phyloP scores from a whole-genome alignment of 1,140 invertebrate species.

The Nymphalis io region DNA sequence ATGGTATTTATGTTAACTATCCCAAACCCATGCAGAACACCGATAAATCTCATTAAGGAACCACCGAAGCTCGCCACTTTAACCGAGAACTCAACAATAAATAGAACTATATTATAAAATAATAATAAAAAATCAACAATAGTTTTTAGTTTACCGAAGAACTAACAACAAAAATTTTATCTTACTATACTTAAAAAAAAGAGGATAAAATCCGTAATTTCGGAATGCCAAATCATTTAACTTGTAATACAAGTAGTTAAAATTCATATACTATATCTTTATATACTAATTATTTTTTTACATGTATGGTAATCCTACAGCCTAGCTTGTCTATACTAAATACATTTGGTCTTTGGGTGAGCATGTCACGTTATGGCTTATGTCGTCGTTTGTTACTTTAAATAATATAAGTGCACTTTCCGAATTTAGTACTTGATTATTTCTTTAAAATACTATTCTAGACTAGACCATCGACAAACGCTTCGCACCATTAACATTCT shows the following conservation, averaged over 20 bases:
- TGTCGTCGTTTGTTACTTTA: constrained; percentile 70
- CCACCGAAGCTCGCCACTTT: constrained; percentile 49
- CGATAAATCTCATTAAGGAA: constrained; percentile 59
- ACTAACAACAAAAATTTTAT: constrained; percentile 48
- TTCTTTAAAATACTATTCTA: constrained; percentile 69
- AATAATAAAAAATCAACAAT: constrained; percentile 55
- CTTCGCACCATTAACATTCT: constrained; percentile 52
- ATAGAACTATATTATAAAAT: constrained; percentile 53
- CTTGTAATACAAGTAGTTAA: constrained; percentile 33
- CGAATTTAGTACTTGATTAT: constrained; percentile 69
- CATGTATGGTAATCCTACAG: constrained; percentile 63
- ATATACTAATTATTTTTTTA: constrained; percentile 51
- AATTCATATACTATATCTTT: constrained; percentile 51
- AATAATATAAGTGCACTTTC: constrained; percentile 78
- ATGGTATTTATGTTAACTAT: constrained; percentile 38
- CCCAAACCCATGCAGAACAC: constrained; percentile 15
- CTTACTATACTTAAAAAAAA: constrained; percentile 40
- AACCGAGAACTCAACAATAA: constrained; percentile 57
- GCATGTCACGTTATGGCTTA: constrained; percentile 75
- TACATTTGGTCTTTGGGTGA: constrained; percentile 80
- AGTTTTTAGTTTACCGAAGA: constrained; percentile 45
- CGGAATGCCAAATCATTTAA: constrained; percentile 53
- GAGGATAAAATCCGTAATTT: constrained; percentile 46
- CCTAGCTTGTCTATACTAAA: constrained; percentile 74
- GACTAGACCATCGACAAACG: constrained; percentile 72